Evolutionary conservation across 92 coral and sea anemone species (phyloP), one percentile per base, ranked within the genome.

Genomic region (Epizoanthus illoricatus): DNA sequence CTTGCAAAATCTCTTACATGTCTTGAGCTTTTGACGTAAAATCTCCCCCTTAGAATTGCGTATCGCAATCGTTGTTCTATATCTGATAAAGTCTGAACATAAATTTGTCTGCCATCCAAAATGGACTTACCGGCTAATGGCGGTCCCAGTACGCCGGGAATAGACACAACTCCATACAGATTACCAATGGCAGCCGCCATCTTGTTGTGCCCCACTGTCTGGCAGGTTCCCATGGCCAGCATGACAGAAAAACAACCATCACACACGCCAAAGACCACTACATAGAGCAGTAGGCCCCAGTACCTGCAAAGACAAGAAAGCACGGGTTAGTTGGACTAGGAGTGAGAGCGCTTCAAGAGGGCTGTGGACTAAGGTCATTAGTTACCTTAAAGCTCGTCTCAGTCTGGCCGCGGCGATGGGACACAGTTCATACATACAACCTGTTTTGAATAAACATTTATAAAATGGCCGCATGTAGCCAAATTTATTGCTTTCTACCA

Each of bases 221-320:
- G 75, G 56, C 88, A 88, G 0, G 91, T 92, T 12, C 96, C 96
- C 91, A 92, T 92, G n/a, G 91, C 87, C 62, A 92, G 84, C 92
- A 87, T 87, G 71, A 92, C 91, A 0, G 92, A 92, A 56, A 92
- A 85, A 65, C 96, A 89, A 0, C 96, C 96, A 69, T 92, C 96
- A 39, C 92, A 92, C 62, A 89, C 65, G 16, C 96, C 96, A 82
- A 92, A 90, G 11, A 87, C 93, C 7, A 92, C 85, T 17, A 85
- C 96, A 83, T 90, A 92, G 2, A 87, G 59, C 66, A 92, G 78
- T 20, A 92, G 84, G 15, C 72, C 84, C 39, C 85, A 81, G 83
- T 92, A 89, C 42, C 73, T 88, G 61, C 23, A 41, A 11, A 61
- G 13, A 62, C 4, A 76, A 41, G 3, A 2, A 75, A 60, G 42